These are phyloP conservation scores for Gulo gulo DNA, from an alignment of 2,113 vertebrate species.

Conservation along the genomic window DNA sequence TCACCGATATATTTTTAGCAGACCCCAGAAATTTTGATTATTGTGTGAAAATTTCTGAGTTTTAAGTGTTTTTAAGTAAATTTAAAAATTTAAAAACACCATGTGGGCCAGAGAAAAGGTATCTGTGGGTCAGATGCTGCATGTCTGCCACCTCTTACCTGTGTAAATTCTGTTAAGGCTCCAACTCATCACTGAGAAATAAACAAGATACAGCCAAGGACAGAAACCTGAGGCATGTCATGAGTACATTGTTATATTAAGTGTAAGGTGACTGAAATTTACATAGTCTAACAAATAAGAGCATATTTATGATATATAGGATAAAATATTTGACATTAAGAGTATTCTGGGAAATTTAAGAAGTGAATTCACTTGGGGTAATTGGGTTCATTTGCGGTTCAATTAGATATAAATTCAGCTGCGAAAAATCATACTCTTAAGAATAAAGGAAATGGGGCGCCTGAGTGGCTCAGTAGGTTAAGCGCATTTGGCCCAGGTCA, in stretches of 20 bases:
- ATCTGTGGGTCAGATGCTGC: not conserved
- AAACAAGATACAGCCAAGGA: not conserved
- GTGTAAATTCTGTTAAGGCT: not conserved
- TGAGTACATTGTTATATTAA: not conserved
- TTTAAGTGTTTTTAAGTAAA: not conserved
- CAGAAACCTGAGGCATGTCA: not conserved
- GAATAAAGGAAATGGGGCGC: not conserved
- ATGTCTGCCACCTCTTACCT: not conserved
- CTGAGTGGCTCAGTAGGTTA: not conserved
- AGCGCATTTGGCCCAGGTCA: not conserved
- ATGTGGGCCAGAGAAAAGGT: not conserved
- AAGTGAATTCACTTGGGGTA: not conserved
- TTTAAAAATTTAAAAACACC: not conserved
- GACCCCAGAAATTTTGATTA: not conserved
- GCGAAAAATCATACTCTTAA: not conserved
- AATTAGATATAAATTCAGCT: not conserved
- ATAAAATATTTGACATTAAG: constrained; percentile 10
- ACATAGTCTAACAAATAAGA: not conserved
- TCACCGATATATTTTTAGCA: not conserved
- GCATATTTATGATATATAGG: not conserved
- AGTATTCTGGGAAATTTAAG: not conserved
- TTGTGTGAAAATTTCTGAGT: not conserved
- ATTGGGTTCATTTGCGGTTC: not conserved
- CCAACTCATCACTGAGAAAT: not conserved
- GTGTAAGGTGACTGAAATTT: not conserved